Evolutionary conservation across 1,140 invertebrate species (phyloP).

Genomic region (Danaus melanippus): DNA sequence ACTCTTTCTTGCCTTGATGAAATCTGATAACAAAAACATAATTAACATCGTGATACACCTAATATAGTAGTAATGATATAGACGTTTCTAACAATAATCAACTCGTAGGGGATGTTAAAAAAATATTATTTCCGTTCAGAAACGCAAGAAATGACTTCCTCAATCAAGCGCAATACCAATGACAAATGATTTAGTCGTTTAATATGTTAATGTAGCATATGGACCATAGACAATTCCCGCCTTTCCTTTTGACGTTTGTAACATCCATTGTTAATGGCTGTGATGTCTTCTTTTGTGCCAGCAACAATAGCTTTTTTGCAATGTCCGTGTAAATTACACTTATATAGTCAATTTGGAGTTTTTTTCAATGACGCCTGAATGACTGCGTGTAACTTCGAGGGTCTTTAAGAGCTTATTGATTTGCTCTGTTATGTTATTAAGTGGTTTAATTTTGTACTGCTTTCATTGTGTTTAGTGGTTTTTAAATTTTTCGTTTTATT

Average conservation of each 20-base stretch:
- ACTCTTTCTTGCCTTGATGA: too few species aligned
- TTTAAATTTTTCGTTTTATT: slow-evolving; percentile 21
- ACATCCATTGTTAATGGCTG: slow-evolving; percentile 43
- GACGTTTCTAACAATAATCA: slow-evolving; percentile 45
- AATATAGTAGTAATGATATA: slow-evolving; percentile 37
- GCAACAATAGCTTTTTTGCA: slow-evolving; percentile 63
- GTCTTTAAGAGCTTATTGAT: slow-evolving; percentile 53
- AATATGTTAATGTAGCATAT: slow-evolving; percentile 66
- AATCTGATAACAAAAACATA: too few species aligned
- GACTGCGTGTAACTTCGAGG: slow-evolving; percentile 42
- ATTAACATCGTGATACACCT: too few species aligned
- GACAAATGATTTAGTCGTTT: slow-evolving; percentile 60
- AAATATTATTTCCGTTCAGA: slow-evolving; percentile 64
- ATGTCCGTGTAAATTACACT: slow-evolving; percentile 56
- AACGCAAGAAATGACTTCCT: slow-evolving; percentile 66
- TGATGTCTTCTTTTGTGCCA: slow-evolving; percentile 68
- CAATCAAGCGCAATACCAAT: slow-evolving; percentile 59
- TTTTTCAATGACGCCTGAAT: slow-evolving; percentile 43
- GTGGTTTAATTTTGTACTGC: slow-evolving; percentile 26
- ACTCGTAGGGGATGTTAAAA: slow-evolving; percentile 53
- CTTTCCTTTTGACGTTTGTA: slow-evolving; percentile 49
- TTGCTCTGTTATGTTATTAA: slow-evolving; percentile 48
- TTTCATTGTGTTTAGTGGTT: slow-evolving; percentile 21
- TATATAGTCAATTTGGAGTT: slow-evolving; percentile 32
- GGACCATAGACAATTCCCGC: slow-evolving; percentile 59